Evolutionary conservation across 1,140 invertebrate genomes (phyloP).

Genomic region (Sminthurides bifidus): DNA sequence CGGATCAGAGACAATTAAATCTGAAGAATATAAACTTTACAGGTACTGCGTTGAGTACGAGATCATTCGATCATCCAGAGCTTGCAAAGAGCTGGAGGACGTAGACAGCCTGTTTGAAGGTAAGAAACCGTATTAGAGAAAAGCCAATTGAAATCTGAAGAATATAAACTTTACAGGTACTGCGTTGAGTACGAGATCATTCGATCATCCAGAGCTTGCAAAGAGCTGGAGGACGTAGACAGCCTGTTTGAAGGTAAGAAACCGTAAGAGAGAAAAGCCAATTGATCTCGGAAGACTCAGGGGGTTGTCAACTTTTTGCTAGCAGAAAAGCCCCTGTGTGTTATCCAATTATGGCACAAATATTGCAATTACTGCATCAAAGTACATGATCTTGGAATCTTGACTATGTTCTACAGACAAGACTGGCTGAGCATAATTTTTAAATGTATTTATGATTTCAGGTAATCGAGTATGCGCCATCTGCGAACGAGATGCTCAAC

Average conservation of each 20-base stretch:
- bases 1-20: too few relatives aligned
- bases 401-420: too few relatives aligned
- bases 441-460: constrained; percentile 33
- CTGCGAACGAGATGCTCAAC: constrained; percentile 60
- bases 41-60: constrained; percentile 74
- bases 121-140: too few relatives aligned
- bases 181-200: constrained; percentile 68
- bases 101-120: constrained; percentile 60
- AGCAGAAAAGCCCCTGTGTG: too few relatives aligned
- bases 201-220: constrained; percentile 65
- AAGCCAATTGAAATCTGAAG: too few relatives aligned
- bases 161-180: constrained; percentile 52
- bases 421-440: background rate
- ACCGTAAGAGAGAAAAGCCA: too few relatives aligned
- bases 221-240: constrained; percentile 54
- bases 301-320: too few relatives aligned
- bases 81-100: constrained; percentile 57
- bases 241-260: constrained; percentile 56
- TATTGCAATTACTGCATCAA: too few relatives aligned
- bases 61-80: constrained; percentile 63
- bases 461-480: constrained; percentile 59
- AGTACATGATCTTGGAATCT: too few relatives aligned
- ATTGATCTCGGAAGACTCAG: too few relatives aligned
- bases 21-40: constrained; percentile 38
- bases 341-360: too few relatives aligned